Evolutionary conservation across 2,113 vertebrate genomes (phyloP).

Genomic region (Microcebus jonahi): DNA sequence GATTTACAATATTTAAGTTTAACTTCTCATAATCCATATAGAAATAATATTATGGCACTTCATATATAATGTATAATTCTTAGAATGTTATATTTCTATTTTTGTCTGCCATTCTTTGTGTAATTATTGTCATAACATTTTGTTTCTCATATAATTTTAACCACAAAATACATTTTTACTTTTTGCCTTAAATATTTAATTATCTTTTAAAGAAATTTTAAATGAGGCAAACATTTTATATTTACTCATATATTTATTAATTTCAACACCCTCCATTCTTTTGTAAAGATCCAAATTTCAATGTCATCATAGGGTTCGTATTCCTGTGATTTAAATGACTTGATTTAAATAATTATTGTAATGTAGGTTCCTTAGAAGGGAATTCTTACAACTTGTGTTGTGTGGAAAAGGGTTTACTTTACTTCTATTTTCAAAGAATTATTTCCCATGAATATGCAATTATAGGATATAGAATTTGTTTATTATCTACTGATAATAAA

Average conservation of each 20-base stretch:
- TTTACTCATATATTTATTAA: background rate
- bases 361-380: background rate
- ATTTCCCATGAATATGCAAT: background rate
- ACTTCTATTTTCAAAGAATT: background rate
- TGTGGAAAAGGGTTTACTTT: background rate
- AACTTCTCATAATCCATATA: background rate
- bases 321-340: background rate
- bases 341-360: background rate
- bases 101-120: background rate
- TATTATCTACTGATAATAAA: too few species aligned
- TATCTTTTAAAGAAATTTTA: background rate
- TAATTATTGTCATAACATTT: background rate
- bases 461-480: background rate
- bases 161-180: background rate
- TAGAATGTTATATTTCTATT: background rate
- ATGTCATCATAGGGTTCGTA: background rate
- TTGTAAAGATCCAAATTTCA: background rate
- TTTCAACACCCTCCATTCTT: background rate
- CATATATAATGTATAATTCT: background rate
- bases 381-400: background rate
- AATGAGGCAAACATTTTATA: background rate
- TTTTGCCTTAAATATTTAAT: background rate
- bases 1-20: background rate
- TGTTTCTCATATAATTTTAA: constrained; percentile 32
- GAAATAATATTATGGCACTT: background rate